These are phyloP conservation scores for Synanthedon vespiformis DNA, from an alignment of 2,888 invertebrate genomes.

Conservation along the genomic window DNA sequence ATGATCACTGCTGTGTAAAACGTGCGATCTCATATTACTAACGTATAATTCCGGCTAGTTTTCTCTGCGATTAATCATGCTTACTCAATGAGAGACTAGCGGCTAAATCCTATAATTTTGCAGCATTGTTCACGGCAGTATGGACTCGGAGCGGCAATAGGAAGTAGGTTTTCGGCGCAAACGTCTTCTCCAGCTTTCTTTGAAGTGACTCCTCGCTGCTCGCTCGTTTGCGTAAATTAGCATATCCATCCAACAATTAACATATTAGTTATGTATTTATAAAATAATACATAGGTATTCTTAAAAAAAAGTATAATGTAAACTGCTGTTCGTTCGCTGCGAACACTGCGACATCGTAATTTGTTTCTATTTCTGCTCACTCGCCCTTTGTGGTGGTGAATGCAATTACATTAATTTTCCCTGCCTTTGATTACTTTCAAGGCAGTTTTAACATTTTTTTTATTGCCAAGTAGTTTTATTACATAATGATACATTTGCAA, in stretches of 20 bases:
- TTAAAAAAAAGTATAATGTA: neutral
- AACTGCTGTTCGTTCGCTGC: slow-evolving; percentile 28
- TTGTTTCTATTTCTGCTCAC: slow-evolving; percentile 48
- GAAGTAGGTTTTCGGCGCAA: slow-evolving; percentile 61
- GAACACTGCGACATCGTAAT: slow-evolving; percentile 39
- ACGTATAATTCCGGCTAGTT: slow-evolving; percentile 47
- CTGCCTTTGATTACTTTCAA: slow-evolving; percentile 18
- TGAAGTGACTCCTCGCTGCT: slow-evolving; percentile 1
- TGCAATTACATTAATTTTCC: slow-evolving; percentile 42
- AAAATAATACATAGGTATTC: too few relatives aligned
- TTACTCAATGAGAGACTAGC: slow-evolving; percentile 49
- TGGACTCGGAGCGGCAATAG: slow-evolving; percentile 32
- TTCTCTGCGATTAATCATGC: slow-evolving; percentile 63
- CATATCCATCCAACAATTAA: neutral
- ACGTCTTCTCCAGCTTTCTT: slow-evolving; percentile 36
- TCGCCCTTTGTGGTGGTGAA: slow-evolving; percentile 37
- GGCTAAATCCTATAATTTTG: slow-evolving; percentile 60
- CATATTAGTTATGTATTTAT: neutral
- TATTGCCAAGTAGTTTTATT: slow-evolving; percentile 28
- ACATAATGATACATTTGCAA: slow-evolving; percentile 28
- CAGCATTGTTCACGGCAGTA: slow-evolving; percentile 47
- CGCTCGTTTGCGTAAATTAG: neutral
- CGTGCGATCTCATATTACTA: slow-evolving; percentile 46
- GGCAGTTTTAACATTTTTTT: slow-evolving; percentile 16
- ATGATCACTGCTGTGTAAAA: slow-evolving; percentile 38